These are phyloP conservation scores for Champsocephalus gunnari DNA, from an alignment of 2,797 vertebrate species.

Conservation along the genomic window DNA sequence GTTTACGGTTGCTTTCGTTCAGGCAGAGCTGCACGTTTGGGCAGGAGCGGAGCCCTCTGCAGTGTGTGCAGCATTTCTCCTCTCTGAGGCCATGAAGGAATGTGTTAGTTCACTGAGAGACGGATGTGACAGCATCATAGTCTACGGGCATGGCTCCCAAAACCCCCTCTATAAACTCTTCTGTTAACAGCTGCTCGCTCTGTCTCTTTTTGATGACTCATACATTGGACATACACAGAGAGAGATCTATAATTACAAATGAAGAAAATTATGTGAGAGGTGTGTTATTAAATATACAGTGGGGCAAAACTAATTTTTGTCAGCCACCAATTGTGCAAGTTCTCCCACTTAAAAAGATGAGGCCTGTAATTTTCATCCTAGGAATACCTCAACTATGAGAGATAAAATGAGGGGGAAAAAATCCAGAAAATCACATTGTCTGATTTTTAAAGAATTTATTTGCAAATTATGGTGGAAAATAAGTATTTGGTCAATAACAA, in stretches of 20 bases:
- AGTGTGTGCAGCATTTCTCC: constrained; percentile 10
- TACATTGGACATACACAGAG: neutral
- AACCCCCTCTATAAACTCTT: neutral
- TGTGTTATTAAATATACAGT: constrained; percentile 1
- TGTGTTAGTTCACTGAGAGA: constrained; percentile 64
- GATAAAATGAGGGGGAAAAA: no score
- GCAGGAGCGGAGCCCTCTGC: constrained; percentile 28
- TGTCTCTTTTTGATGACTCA: neutral
- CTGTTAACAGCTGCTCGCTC: neutral
- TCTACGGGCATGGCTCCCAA: neutral
- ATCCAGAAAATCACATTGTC: no score
- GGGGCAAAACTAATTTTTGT: no score
- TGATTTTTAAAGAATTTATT: no score
- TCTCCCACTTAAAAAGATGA: no score
- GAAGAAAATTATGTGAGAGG: neutral
- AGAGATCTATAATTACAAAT: neutral
- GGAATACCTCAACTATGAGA: no score
- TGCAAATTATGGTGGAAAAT: no score
- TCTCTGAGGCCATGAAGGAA: constrained; percentile 59
- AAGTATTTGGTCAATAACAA: no score
- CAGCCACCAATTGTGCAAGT: no score
- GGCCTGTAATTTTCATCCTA: no score
- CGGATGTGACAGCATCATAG: constrained; percentile 4
- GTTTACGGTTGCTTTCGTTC: neutral
- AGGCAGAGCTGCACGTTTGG: constrained; percentile 17